Percentiles rank a stretch among this genome's conserved stretches.
phyloP scores from a whole-genome alignment of 2,113 vertebrate species.

The Gracilinanus agilis region DNA sequence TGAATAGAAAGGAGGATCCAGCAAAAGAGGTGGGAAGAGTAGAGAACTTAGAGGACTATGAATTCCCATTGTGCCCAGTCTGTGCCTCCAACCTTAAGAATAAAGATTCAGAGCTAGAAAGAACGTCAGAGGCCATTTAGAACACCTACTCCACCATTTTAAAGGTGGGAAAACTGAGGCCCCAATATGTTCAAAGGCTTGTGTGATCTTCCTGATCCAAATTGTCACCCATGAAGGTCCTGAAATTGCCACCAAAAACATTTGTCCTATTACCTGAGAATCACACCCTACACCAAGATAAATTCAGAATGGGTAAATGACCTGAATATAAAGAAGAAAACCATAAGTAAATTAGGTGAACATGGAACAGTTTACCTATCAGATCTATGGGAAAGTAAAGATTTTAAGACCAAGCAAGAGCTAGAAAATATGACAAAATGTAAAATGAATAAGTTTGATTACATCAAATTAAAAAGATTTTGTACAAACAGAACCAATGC shows the following conservation, averaged over 20 bases:
- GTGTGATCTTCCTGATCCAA: neutral
- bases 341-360: too few species aligned
- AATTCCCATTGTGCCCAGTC: neutral
- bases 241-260: neutral
- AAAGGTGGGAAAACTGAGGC: neutral
- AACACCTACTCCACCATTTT: neutral
- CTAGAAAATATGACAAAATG: too few species aligned
- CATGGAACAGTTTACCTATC: too few species aligned
- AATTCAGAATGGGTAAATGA: too few species aligned
- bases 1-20: neutral
- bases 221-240: neutral
- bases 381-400: too few species aligned
- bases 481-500: too few species aligned
- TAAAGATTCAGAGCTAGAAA: neutral
- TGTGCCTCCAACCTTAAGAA: neutral
- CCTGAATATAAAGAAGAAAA: too few species aligned
- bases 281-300: too few species aligned
- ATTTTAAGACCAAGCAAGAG: too few species aligned
- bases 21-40: neutral
- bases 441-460: too few species aligned
- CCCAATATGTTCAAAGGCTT: neutral
- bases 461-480: too few species aligned
- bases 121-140: neutral
- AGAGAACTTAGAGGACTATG: neutral
- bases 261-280: neutral